Evolutionary conservation across 1,140 invertebrate genomes (phyloP).

Genomic region (Drosophila saltans): DNA sequence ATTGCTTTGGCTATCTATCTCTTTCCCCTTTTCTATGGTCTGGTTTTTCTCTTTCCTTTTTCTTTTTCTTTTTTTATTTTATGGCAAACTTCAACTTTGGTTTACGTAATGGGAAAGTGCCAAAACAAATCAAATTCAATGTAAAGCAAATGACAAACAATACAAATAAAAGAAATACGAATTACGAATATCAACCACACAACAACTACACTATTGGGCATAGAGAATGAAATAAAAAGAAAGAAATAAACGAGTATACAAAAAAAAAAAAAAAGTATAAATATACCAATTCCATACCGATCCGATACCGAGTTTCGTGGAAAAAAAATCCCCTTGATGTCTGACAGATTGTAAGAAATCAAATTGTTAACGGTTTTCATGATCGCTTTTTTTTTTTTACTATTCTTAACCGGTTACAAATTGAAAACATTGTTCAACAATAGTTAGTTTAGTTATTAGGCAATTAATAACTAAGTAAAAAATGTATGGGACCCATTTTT

Average conservation of each 20-base stretch:
- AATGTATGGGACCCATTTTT: no score
- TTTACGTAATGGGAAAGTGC: constrained; percentile 23
- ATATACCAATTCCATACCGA: background rate
- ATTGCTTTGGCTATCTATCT: background rate
- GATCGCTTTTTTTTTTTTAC: no score
- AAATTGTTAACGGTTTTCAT: no score
- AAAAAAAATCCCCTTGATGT: no score
- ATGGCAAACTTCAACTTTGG: constrained; percentile 23
- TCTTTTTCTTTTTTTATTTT: background rate
- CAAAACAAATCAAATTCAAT: constrained; percentile 23
- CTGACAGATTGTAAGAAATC: no score
- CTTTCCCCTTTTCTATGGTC: background rate
- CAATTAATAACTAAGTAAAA: no score
- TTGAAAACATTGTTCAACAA: no score
- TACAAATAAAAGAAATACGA: constrained; percentile 10
- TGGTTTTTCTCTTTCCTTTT: constrained; percentile 8
- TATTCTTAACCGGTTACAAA: no score
- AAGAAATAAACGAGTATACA: background rate
- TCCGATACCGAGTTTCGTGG: background rate
- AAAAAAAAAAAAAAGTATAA: background rate
- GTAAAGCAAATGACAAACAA: constrained; percentile 17
- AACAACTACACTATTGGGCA: background rate
- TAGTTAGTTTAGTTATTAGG: no score
- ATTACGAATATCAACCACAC: constrained; percentile 8
- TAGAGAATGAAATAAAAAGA: background rate